Evolutionary conservation across 2,797 vertebrate species (phyloP).

Genomic region (Eospalax fontanierii): DNA sequence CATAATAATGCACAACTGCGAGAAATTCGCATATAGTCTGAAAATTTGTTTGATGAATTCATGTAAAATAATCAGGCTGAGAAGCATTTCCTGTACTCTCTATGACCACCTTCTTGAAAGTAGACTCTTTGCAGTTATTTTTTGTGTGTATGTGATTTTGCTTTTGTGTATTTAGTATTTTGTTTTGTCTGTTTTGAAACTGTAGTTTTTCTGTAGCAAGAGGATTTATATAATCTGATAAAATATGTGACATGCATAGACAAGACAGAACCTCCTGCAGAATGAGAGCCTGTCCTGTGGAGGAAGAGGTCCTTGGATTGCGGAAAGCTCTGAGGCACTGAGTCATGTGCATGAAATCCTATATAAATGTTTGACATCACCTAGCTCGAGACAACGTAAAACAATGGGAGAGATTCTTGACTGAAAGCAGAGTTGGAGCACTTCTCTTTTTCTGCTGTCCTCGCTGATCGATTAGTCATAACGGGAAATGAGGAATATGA

Average conservation of each 20-base stretch:
- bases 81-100: slow-evolving; percentile 12
- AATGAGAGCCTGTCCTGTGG: background rate
- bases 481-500: slow-evolving; percentile 9
- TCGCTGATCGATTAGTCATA: slow-evolving; percentile 36
- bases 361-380: background rate
- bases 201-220: slow-evolving; percentile 17
- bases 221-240: slow-evolving; percentile 40
- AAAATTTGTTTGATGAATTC: slow-evolving; percentile 55
- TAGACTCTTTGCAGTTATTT: background rate
- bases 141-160: background rate
- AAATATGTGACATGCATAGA: background rate
- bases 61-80: slow-evolving; percentile 13
- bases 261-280: background rate
- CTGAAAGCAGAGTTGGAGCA: background rate
- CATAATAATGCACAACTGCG: background rate
- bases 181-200: slow-evolving; percentile 16
- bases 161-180: background rate
- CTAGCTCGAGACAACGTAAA: background rate
- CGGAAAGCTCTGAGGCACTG: background rate
- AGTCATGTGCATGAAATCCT: background rate
- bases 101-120: background rate
- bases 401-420: background rate
- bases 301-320: background rate
- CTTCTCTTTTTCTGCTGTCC: background rate
- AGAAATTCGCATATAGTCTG: background rate